Evolutionary conservation across 1,140 invertebrate genomes (phyloP), one percentile per base, ranked within the genome.

Genomic region (Platyscapa corneri): DNA sequence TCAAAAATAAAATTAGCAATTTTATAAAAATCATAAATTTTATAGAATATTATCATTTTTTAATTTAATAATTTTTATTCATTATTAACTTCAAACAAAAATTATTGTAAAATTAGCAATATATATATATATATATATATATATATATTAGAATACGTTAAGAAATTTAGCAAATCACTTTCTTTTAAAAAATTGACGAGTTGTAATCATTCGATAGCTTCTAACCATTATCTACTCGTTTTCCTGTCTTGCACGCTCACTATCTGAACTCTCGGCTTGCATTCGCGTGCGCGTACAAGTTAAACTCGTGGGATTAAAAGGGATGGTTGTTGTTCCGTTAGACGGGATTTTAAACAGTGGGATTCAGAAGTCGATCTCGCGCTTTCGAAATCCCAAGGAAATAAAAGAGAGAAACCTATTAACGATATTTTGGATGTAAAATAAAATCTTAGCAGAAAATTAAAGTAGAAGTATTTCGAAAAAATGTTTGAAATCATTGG

Each of bases 271-370:
- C 46, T 60, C 20, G 14, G 30, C 78, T 32, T 78, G 37, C 60
- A 14, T 80, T 80, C 78, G n/a, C 46, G 18, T 88, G 86, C 88
- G 87, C 87, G 88, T 89, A 88, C 85, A 86, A 89, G 88, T 89
- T 88, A 88, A 87, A 89, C 89, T 89, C 89, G 72, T 86, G 89
- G 89, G 89, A 89, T 89, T 89, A 89, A 89, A 89, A 89, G 88
- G 87, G 87, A 89, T 89, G 87, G 86, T 88, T 85, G 87, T 88
- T 88, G 86, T 89, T 89, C 87, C 87, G 88, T 88, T 89, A 86
- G 88, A 88, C 86, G 87, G 87, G 39, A 42, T 49, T 67, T n/a
- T 34, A 72, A 82, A 72, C 30, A 72, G 42, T 46, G 65, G 46
- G 46, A 42, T 65, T 34, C 32, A 56, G 65, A 37, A 49, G n/a